These are phyloP conservation scores for Numenius phaeopus DNA, from an alignment of 2,797 vertebrate genomes.

Conservation along the genomic window DNA sequence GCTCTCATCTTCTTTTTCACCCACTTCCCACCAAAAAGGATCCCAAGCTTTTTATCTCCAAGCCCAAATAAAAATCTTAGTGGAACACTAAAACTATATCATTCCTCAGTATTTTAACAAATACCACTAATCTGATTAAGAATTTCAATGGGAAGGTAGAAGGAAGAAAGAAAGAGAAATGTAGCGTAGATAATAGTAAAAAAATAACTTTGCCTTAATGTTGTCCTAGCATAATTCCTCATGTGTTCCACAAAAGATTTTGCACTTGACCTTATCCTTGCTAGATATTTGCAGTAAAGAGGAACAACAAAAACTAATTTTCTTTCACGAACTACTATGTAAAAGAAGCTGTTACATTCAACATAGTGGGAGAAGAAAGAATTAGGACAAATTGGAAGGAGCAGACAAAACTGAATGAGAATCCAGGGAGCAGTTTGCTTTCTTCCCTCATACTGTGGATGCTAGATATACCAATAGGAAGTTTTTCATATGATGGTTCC, in stretches of 20 bases:
- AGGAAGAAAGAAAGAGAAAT: neutral
- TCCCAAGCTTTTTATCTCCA: constrained; percentile 15
- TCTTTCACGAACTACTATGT: neutral
- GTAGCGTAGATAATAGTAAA: neutral
- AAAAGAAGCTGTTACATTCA: neutral
- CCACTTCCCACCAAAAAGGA: neutral
- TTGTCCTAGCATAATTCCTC: neutral
- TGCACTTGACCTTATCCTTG: neutral
- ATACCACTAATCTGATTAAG: neutral
- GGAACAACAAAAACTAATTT: neutral
- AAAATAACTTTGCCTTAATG: neutral
- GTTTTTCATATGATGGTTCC: neutral
- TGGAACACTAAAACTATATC: neutral
- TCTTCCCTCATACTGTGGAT: neutral
- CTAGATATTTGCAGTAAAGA: neutral
- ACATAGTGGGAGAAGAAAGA: neutral
- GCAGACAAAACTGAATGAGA: neutral
- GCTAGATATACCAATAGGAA: neutral
- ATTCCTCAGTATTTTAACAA: neutral
- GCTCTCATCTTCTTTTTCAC: neutral
- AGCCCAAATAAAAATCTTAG: neutral
- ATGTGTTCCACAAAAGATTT: neutral
- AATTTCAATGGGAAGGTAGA: neutral
- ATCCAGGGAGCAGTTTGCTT: neutral
- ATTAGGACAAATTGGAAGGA: neutral